A percentile compares a stretch with the other conserved stretches of the same genome.
These are phyloP conservation scores for Cyprinella venusta DNA, from an alignment of 2,797 vertebrate genomes.

Conservation along the genomic window DNA sequence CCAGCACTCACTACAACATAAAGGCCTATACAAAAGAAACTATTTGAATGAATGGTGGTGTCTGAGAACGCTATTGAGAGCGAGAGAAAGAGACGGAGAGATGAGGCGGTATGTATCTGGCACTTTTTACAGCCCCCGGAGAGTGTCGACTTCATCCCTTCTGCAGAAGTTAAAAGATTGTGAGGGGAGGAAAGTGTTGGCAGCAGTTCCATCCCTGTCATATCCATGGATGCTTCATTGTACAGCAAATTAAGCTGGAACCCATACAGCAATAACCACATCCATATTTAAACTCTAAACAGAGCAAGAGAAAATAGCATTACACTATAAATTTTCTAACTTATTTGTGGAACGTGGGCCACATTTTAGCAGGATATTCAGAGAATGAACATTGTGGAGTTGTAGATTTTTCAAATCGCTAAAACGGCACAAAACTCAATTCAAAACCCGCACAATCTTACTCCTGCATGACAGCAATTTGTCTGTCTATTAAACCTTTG, in stretches of 20 bases:
- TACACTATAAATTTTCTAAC: slow-evolving; percentile 25
- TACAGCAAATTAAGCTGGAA: slow-evolving; percentile 50
- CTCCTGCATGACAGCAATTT: background rate
- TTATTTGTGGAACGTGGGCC: slow-evolving; percentile 4
- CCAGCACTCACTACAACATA: background rate
- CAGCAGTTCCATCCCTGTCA: slow-evolving; percentile 24
- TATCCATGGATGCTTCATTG: slow-evolving; percentile 44
- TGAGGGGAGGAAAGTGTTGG: slow-evolving; percentile 27
- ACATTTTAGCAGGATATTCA: slow-evolving; percentile 7
- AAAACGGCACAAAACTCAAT: background rate
- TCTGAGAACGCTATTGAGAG: slow-evolving; percentile 12
- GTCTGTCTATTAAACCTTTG: background rate
- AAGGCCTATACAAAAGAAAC: slow-evolving; percentile 16
- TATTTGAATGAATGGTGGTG: slow-evolving; percentile 8
- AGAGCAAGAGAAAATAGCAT: background rate
- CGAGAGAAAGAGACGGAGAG: background rate
- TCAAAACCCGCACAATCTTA: background rate
- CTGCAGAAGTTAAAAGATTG: slow-evolving; percentile 15
- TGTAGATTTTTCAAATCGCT: background rate
- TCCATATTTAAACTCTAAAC: slow-evolving; percentile 45
- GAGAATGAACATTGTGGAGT: background rate
- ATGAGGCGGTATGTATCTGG: slow-evolving; percentile 1
- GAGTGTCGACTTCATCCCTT: slow-evolving; percentile 33
- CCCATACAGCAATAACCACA: slow-evolving; percentile 46
- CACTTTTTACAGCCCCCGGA: slow-evolving; percentile 41